phyloP scores from a whole-genome alignment of 1,140 invertebrate genomes.

The Nomia melanderi region DNA sequence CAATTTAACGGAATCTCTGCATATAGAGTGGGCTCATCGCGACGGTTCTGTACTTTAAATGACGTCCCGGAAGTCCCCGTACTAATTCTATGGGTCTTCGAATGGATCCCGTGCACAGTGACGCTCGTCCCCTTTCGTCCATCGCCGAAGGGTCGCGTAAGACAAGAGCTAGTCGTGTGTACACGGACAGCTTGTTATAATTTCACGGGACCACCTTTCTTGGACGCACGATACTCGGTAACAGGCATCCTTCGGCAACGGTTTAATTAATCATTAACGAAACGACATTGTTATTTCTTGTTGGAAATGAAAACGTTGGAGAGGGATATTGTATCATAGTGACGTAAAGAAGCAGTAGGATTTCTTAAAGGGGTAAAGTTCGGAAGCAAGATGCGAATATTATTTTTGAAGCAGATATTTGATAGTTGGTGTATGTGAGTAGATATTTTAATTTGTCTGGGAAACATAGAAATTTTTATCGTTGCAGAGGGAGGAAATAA shows the following conservation, averaged over 20 bases:
- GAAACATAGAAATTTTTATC: too few species aligned
- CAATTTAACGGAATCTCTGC: conserved; percentile 72
- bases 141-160: conserved; percentile 13
- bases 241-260: neutral
- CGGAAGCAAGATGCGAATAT: too few species aligned
- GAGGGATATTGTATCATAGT: too few species aligned
- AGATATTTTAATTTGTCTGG: too few species aligned
- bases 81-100: conserved; percentile 68
- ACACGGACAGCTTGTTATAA: conserved; percentile 44
- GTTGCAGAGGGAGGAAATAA: neutral
- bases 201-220: conserved; percentile 13
- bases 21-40: conserved; percentile 71
- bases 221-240: neutral
- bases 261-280: conserved; percentile 28
- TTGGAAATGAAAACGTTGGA: too few species aligned
- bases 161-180: conserved; percentile 30
- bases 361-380: too few species aligned
- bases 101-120: conserved; percentile 23
- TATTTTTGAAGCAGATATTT: too few species aligned
- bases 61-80: conserved; percentile 68
- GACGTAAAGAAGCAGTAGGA: too few species aligned
- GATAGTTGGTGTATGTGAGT: too few species aligned
- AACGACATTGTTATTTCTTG: too few species aligned
- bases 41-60: conserved; percentile 60
- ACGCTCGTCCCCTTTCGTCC: conserved; percentile 26